Conservation (phyloP, 2,888 invertebrate genomes). For the Diaprepes abbreviatus region DNA sequence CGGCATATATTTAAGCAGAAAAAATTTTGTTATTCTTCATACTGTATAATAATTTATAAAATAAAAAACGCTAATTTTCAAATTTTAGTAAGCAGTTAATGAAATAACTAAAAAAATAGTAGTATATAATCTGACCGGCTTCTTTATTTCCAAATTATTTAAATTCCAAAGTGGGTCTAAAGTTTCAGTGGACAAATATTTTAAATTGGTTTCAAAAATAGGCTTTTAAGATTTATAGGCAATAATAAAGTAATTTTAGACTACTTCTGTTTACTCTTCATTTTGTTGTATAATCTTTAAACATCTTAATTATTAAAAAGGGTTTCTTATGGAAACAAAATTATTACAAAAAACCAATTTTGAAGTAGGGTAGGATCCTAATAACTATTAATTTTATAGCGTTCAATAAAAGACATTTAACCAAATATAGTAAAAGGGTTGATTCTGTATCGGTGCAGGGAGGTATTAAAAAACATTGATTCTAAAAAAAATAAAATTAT, state of each 20-base stretch:
- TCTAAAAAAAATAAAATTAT: too few relatives aligned
- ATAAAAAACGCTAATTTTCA: too few relatives aligned
- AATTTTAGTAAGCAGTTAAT: too few relatives aligned
- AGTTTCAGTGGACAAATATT: not conserved
- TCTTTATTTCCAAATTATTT: too few relatives aligned
- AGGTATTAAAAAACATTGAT: not conserved
- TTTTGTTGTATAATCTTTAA: constrained; percentile 22
- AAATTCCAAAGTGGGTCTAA: too few relatives aligned
- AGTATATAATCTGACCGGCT: too few relatives aligned
- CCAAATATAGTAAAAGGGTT: not conserved
- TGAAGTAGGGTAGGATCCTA: constrained; percentile 22
- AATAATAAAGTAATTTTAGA: constrained; percentile 22
- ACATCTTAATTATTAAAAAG: constrained; percentile 21
- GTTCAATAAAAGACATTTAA: constrained; percentile 15
- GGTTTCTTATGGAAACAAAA: not conserved
- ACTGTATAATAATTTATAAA: too few relatives aligned
- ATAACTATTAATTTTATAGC: constrained; percentile 31
- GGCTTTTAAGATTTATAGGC: constrained; percentile 22
- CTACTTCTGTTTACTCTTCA: constrained; percentile 20
- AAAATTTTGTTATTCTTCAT: too few relatives aligned
- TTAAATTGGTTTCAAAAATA: not conserved
- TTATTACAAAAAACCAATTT: constrained; percentile 13
- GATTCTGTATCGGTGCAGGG: not conserved
- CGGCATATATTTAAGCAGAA: too few relatives aligned
- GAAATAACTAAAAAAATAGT: too few relatives aligned